Conservation (phyloP, 2,797 vertebrate species). For the Thaleichthys pacificus region DNA sequence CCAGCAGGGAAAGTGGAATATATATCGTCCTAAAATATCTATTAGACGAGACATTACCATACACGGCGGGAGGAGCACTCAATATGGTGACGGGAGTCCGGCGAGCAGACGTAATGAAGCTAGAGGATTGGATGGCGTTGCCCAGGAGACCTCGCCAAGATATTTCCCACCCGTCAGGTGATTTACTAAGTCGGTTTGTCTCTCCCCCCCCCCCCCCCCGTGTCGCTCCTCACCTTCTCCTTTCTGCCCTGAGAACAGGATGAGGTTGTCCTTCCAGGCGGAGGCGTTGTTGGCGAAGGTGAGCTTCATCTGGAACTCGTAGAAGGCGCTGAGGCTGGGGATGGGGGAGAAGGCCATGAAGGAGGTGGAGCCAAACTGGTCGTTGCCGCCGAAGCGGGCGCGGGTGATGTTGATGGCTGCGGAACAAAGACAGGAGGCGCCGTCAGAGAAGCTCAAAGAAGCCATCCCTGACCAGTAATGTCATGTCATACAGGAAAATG, state of each 20-base stretch:
- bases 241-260: slow-evolving; percentile 87
- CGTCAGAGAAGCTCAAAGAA: background rate
- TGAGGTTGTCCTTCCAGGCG: slow-evolving; percentile 83
- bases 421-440: background rate
- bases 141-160: slow-evolving; percentile 31
- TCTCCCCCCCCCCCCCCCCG: slow-evolving; percentile 14
- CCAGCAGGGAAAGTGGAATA: slow-evolving; percentile 36
- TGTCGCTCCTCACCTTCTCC: slow-evolving; percentile 79
- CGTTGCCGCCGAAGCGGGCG: slow-evolving; percentile 79
- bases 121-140: slow-evolving; percentile 43
- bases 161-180: slow-evolving; percentile 30
- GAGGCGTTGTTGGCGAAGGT: slow-evolving; percentile 76
- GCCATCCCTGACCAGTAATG: background rate
- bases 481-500: background rate
- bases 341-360: slow-evolving; percentile 79
- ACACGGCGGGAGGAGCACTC: slow-evolving; percentile 40
- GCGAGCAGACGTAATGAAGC: slow-evolving; percentile 50
- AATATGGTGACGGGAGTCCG: slow-evolving; percentile 36
- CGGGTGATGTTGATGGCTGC: slow-evolving; percentile 81
- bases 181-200: slow-evolving; percentile 28
- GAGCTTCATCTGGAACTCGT: slow-evolving; percentile 86
- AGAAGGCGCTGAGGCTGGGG: slow-evolving; percentile 75
- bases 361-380: slow-evolving; percentile 83
- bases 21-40: slow-evolving; percentile 39
- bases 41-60: slow-evolving; percentile 60